Evolutionary conservation across 2,113 vertebrate genomes (phyloP).

Genomic region (Gallinago paraguaiae): DNA sequence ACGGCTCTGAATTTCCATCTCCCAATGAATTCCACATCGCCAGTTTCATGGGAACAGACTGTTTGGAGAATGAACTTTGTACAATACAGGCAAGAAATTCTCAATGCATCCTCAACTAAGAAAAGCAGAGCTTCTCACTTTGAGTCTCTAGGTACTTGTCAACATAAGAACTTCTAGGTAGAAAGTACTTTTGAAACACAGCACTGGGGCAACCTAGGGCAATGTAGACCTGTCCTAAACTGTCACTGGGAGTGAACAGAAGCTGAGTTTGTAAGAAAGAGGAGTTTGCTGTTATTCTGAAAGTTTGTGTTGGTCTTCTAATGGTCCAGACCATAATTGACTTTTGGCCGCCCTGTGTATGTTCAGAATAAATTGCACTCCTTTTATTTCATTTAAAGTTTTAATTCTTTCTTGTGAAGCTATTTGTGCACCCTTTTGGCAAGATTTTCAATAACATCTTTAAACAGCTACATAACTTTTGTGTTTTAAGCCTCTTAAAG

Average conservation of each 20-base stretch:
- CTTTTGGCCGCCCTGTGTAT: neutral
- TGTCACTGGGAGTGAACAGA: neutral
- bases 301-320: neutral
- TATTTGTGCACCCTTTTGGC: neutral
- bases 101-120: neutral
- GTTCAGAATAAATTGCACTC: neutral
- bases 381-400: neutral
- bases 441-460: neutral
- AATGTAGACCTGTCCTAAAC: neutral
- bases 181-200: neutral
- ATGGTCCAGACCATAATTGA: neutral
- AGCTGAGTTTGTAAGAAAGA: neutral
- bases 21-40: neutral
- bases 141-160: fast-evolving
- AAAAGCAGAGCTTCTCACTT: neutral
- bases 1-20: neutral
- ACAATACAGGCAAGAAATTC: neutral
- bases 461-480: neutral
- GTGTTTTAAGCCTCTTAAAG: neutral
- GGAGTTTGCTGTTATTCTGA: neutral
- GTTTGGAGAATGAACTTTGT: neutral
- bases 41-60: neutral
- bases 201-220: neutral
- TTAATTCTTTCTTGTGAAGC: neutral
- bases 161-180: neutral